These are phyloP conservation scores for Crotalus tigris DNA, from an alignment of 2,113 vertebrate species.

Conservation along the genomic window DNA sequence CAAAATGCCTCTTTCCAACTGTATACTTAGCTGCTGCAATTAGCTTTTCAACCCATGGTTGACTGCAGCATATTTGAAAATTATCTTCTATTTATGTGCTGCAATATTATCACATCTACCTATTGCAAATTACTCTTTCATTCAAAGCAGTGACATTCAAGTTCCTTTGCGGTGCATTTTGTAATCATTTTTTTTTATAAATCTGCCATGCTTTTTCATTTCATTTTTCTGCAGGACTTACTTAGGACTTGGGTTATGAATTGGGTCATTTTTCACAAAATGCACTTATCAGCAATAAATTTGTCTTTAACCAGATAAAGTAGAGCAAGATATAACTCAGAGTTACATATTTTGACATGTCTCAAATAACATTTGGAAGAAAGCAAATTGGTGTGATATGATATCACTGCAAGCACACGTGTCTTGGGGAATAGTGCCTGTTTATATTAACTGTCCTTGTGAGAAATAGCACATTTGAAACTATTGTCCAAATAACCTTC, in stretches of 20 bases:
- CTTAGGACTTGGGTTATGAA: slow-evolving; percentile 26
- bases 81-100: background rate
- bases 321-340: slow-evolving; percentile 31
- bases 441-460: slow-evolving; percentile 46
- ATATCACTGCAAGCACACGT: slow-evolving; percentile 44
- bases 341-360: slow-evolving; percentile 42
- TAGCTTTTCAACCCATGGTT: background rate
- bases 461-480: slow-evolving; percentile 64
- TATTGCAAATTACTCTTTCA: slow-evolving; percentile 35
- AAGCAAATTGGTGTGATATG: slow-evolving; percentile 40
- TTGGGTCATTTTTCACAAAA: slow-evolving; percentile 13
- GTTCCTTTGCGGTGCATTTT: background rate
- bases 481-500: slow-evolving; percentile 58
- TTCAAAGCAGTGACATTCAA: slow-evolving; percentile 41
- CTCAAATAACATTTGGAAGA: slow-evolving; percentile 45
- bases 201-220: slow-evolving; percentile 16
- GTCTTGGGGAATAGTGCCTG: slow-evolving; percentile 45
- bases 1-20: background rate
- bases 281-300: slow-evolving; percentile 12
- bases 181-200: background rate
- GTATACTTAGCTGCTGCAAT: background rate
- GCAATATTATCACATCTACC: slow-evolving; percentile 10
- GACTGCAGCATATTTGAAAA: background rate
- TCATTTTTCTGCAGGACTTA: background rate
- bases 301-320: slow-evolving; percentile 28